A percentile compares a stretch with the other conserved stretches of the same genome.
phyloP scores from a whole-genome alignment of 1,140 invertebrate species.

The Panagrolaimus sp. region DNA sequence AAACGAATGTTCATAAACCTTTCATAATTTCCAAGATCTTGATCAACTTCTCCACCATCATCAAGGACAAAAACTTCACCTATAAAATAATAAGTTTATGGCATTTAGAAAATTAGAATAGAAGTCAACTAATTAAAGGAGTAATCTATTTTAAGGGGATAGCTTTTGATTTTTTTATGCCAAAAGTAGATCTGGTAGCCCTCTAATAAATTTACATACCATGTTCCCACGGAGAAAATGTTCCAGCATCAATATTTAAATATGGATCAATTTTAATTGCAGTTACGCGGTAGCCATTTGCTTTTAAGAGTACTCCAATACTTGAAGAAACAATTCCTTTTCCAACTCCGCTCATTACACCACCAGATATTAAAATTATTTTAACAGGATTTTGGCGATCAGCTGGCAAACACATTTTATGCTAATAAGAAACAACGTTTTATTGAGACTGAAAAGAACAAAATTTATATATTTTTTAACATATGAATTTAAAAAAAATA shows the following conservation, averaged over 20 bases:
- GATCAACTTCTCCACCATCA: constrained; percentile 97
- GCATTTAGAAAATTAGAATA: no score
- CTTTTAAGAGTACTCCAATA: constrained; percentile 86
- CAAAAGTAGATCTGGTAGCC: no score
- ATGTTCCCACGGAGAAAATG: constrained; percentile 96
- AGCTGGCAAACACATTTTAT: no score
- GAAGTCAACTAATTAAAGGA: no score
- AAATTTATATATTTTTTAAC: no score
- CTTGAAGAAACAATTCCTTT: constrained; percentile 95
- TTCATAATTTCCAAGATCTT: constrained; percentile 98
- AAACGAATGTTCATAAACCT: constrained; percentile 90
- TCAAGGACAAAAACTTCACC: constrained; percentile 97
- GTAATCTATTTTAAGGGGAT: no score
- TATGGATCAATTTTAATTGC: constrained; percentile 99
- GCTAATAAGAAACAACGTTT: no score
- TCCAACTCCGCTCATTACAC: constrained; percentile 93
- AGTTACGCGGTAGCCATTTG: constrained; percentile 82
- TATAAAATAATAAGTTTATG: no score
- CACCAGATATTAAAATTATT: constrained; percentile 92
- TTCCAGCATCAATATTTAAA: constrained; percentile 96
- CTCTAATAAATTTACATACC: constrained; percentile 68
- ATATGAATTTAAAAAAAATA: no score
- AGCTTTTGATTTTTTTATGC: background rate
- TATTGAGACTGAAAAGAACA: no score
- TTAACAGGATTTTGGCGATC: constrained; percentile 65